These are phyloP conservation scores for Orientallactaga bullata DNA, from an alignment of 2,113 vertebrate species.

Conservation along the genomic window DNA sequence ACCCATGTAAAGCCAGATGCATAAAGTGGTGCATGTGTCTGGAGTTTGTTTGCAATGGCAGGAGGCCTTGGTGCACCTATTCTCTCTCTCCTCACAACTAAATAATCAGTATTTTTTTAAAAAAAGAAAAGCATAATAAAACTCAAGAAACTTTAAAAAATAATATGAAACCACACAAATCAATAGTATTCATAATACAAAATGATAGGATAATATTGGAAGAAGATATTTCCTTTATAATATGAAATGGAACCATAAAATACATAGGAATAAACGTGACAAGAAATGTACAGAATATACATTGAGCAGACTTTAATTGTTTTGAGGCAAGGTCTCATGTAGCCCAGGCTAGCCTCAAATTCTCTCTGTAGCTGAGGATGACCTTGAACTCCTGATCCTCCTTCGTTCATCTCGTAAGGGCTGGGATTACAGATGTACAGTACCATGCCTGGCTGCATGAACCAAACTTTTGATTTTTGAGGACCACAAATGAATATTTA, in stretches of 20 bases:
- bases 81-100: too few relatives aligned
- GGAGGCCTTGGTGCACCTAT: too few relatives aligned
- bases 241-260: slow-evolving; percentile 7
- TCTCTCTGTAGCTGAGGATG: neutral
- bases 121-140: neutral
- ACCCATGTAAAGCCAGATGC: too few relatives aligned
- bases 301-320: neutral
- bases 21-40: too few relatives aligned
- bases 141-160: slow-evolving; percentile 19
- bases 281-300: neutral
- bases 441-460: neutral
- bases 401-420: neutral
- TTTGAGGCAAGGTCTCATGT: neutral
- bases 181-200: neutral
- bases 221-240: slow-evolving; percentile 26
- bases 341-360: too few relatives aligned
- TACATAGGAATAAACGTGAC: neutral
- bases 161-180: neutral
- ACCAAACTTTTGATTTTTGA: slow-evolving; percentile 14
- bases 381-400: too few relatives aligned
- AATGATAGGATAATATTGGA: neutral
- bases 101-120: too few relatives aligned
- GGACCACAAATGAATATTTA: slow-evolving; percentile 1
- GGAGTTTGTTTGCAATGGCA: too few relatives aligned
- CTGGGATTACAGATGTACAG: neutral